Base-by-base conservation (phyloP, 92 coral and sea anemone species). In the Epizoanthus rinbou region DNA sequence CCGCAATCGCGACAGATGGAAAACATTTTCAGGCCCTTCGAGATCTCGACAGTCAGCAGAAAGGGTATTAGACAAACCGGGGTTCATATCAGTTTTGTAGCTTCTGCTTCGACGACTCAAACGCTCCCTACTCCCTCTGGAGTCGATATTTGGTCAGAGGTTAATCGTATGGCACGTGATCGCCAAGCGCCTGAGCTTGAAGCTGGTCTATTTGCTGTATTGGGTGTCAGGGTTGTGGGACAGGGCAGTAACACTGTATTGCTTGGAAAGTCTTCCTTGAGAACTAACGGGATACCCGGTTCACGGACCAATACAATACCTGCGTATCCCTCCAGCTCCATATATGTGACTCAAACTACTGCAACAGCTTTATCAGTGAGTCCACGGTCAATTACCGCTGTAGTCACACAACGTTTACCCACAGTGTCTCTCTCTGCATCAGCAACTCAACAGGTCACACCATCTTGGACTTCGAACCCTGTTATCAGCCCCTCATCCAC, bases 391-490 rank as follows among this genome's bases (percentile, higher is more conserved):
- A 67, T 37, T n/a, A 67, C 73, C n/a, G 47, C 8, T 67, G 35
- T 3, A 6, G 13, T 15, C 3, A 67, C 73, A 67, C 19, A 8
- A 33, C 21, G 33, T 0, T 3, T 67, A 33, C 47, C 70, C 39
- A 65, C 35, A 65, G 8, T 17, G 24, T 11, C 8, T 37, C 41
- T 33, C 39, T 25, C 72, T 25, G 50, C 31, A 67, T 67, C 72
- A 67, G 72, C 9, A n/a, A 67, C 72, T 18, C 16, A 41, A 67
- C 50, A 67, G 28, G 22, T 67, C 21, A 33, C 45, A 9, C 45
- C 47, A 67, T 67, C 72, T 67, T 67, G 47, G 72, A 67, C 72
- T 50, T 50, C 8, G 54, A 50, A 13, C 54, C 54, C 54, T n/a
- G 54, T 50, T 50, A 28, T 67, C 19, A 67, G 39, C 45, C 72